Conservation (phyloP, 2,113 vertebrate genomes). For the Cavia porcellus region DNA sequence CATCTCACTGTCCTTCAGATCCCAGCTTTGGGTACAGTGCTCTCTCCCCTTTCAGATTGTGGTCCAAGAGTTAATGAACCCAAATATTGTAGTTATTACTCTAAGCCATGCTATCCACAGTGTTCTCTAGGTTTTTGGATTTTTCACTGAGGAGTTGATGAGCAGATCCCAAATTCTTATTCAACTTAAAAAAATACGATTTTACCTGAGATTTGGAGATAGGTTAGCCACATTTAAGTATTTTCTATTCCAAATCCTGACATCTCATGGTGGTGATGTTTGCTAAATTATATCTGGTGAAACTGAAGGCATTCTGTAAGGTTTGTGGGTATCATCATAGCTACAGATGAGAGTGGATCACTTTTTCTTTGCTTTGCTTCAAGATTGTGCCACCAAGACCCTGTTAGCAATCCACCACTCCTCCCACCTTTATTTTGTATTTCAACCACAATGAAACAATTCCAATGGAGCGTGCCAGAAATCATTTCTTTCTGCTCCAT, state of each 20-base stretch:
- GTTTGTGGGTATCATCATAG: not conserved
- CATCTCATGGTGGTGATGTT: not conserved
- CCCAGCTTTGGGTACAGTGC: not conserved
- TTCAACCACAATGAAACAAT: not conserved
- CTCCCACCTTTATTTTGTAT: not conserved
- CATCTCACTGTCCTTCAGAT: not conserved
- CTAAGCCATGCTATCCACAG: no score
- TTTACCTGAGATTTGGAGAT: not conserved
- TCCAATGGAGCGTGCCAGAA: not conserved
- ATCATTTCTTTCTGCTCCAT: not conserved
- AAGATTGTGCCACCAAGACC: no score
- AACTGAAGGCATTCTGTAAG: not conserved
- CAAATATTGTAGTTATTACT: not conserved
- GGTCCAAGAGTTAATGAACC: not conserved
- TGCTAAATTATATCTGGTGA: not conserved
- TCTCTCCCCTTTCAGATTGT: rapidly evolving
- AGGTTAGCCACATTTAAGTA: not conserved
- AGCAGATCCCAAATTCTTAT: not conserved
- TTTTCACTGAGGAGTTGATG: not conserved
- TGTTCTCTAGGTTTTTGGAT: not conserved
- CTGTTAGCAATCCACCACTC: no score
- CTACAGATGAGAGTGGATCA: not conserved
- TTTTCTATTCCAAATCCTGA: not conserved
- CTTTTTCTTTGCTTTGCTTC: not conserved
- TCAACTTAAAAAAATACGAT: not conserved